phyloP scores from a whole-genome alignment of 2,797 vertebrate species.

The Carcharodon carcharias region DNA sequence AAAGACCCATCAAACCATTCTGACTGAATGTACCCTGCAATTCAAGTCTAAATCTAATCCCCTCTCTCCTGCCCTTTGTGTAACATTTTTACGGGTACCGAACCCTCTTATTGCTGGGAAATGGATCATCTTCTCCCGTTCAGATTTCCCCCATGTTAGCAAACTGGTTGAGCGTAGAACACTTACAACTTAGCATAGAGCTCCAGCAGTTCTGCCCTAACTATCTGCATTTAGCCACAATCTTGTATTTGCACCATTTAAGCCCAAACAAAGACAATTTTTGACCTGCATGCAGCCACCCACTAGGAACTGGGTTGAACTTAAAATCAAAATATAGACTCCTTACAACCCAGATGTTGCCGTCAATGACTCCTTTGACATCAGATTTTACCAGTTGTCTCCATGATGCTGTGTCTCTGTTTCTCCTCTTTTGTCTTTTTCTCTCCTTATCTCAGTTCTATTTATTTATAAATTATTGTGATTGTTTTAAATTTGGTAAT shows the following conservation, averaged over 20 bases:
- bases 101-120: neutral
- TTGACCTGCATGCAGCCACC: neutral
- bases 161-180: neutral
- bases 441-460: neutral
- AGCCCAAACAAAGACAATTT: neutral
- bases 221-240: neutral
- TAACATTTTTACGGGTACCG: neutral
- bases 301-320: neutral
- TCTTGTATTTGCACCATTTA: neutral
- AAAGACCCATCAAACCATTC: neutral
- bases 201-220: neutral
- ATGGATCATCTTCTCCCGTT: neutral
- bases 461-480: neutral
- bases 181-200: neutral
- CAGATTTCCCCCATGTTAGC: no score
- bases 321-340: neutral
- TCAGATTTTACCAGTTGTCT: neutral
- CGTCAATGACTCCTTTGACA: neutral
- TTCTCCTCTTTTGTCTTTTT: neutral
- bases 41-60: neutral
- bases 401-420: neutral
- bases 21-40: no score
- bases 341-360: neutral
- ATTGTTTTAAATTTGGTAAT: neutral
- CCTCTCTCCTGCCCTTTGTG: neutral